Evolutionary conservation across 2,888 invertebrate species (phyloP).

Genomic region (Caenorhabditis becei): DNA sequence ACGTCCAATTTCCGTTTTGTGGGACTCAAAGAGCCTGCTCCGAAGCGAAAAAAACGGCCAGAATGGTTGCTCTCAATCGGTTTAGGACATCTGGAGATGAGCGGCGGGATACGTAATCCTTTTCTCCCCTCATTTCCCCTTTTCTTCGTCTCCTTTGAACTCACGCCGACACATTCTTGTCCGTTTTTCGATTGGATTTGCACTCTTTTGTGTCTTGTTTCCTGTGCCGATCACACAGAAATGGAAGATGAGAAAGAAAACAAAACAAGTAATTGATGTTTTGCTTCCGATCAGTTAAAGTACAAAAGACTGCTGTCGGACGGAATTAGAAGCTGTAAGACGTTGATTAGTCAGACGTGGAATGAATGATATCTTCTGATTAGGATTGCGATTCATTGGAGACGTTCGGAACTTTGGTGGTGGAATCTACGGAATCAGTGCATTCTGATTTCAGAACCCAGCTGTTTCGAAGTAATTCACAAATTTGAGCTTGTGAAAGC

Average conservation of each 20-base stretch:
- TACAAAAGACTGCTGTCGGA: not conserved
- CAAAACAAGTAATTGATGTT: not conserved
- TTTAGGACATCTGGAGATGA: conserved; percentile 27
- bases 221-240: not conserved
- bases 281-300: not conserved
- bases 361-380: not conserved
- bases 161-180: not conserved
- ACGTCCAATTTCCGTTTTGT: conserved; percentile 4
- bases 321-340: not conserved
- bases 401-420: too few relatives aligned
- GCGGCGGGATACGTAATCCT: conserved; percentile 19
- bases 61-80: not conserved
- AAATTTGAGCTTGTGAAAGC: too few relatives aligned
- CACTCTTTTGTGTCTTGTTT: conserved; percentile 9
- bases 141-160: conserved; percentile 1
- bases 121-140: not conserved
- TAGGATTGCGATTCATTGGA: too few relatives aligned
- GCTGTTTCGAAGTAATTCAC: too few relatives aligned
- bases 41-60: not conserved
- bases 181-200: conserved; percentile 9
- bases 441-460: too few relatives aligned
- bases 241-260: not conserved
- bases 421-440: too few relatives aligned
- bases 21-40: not conserved
- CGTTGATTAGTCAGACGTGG: not conserved